phyloP scores from a whole-genome alignment of 2,888 invertebrate species.

The Cetonia aurata region DNA sequence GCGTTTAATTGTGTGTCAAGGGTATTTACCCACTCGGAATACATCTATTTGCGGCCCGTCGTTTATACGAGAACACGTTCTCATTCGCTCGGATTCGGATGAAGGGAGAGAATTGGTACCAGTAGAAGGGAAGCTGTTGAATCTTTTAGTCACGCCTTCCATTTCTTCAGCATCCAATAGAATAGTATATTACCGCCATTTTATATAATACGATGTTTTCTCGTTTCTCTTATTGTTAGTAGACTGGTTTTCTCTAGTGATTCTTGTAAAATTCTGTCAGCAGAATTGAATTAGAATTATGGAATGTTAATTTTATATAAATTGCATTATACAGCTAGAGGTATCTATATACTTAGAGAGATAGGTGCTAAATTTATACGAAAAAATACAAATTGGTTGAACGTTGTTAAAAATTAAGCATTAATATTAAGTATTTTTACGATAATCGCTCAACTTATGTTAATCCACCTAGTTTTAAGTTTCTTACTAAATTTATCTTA shows the following conservation, averaged over 20 bases:
- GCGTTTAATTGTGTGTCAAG: constrained; percentile 4
- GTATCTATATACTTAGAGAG: no score
- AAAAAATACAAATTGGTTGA: no score
- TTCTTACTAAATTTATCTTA: no score
- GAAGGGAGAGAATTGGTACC: constrained; percentile 42
- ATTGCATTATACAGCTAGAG: no score
- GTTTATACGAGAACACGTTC: constrained; percentile 15
- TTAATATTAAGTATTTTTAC: no score
- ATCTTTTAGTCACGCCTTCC: constrained; percentile 40
- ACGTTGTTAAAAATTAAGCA: no score
- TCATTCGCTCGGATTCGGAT: constrained; percentile 40
- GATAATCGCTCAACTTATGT: no score
- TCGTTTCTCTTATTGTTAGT: constrained; percentile 5
- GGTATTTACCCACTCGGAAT: background rate
- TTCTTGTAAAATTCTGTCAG: background rate
- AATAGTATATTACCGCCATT: constrained; percentile 22
- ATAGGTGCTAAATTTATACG: no score
- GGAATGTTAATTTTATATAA: no score
- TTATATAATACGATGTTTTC: constrained; percentile 4
- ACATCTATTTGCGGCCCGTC: constrained; percentile 8
- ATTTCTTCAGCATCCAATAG: constrained; percentile 44
- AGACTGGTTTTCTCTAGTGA: background rate
- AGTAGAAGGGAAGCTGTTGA: constrained; percentile 45
- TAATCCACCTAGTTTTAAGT: no score
- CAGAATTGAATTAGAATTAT: background rate